These are phyloP conservation scores for Addax nasomaculatus DNA, from an alignment of 2,113 vertebrate genomes.

Conservation along the genomic window DNA sequence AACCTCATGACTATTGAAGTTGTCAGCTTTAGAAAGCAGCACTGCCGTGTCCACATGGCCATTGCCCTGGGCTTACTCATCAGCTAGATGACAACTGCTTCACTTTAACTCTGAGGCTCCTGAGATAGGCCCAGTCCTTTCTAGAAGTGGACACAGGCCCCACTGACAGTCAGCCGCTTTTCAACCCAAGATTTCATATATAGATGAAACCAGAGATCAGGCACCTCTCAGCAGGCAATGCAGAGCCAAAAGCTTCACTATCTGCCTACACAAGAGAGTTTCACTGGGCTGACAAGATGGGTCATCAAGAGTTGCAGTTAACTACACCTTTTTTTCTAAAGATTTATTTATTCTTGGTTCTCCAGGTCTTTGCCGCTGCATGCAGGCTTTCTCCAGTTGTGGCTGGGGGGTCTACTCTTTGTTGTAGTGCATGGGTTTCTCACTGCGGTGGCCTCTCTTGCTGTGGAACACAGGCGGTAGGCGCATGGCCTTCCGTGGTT, in stretches of 20 bases:
- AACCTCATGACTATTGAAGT: neutral
- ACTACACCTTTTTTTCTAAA: neutral
- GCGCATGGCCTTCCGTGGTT: neutral
- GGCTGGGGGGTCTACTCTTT: neutral
- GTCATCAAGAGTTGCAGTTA: neutral
- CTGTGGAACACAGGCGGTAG: neutral
- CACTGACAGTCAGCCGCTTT: constrained; percentile 8
- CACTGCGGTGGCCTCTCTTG: neutral
- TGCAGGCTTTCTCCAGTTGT: neutral
- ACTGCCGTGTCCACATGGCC: neutral
- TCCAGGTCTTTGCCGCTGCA: neutral
- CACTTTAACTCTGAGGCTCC: neutral
- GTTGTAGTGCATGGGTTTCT: neutral
- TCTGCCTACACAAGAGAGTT: neutral
- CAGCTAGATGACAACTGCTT: neutral
- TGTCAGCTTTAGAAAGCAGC: constrained; percentile 24
- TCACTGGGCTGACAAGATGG: neutral
- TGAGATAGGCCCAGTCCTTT: neutral
- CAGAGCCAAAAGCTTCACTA: neutral
- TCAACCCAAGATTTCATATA: neutral
- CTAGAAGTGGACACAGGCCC: neutral
- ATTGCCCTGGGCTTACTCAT: neutral
- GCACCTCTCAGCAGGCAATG: neutral
- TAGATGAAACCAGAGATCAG: neutral
- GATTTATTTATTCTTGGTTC: neutral